These are phyloP conservation scores for Canis aureus DNA, from an alignment of 2,113 vertebrate genomes.

Conservation along the genomic window DNA sequence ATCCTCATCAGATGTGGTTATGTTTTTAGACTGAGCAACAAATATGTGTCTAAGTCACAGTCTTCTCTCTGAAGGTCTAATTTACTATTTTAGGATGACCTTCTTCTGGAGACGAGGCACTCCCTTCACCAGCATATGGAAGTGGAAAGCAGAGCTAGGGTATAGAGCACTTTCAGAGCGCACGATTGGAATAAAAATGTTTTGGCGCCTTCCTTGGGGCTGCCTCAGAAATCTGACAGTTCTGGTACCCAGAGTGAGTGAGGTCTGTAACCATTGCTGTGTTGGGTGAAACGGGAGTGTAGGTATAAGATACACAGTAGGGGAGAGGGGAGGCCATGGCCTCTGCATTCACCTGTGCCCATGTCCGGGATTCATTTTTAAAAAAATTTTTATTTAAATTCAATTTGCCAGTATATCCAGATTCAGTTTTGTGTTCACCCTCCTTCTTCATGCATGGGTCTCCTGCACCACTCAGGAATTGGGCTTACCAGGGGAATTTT, in stretches of 20 bases:
- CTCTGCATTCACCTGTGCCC: background rate
- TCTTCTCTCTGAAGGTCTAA: background rate
- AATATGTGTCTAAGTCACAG: background rate
- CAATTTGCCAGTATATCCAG: no score
- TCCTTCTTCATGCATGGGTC: background rate
- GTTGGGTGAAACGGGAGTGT: background rate
- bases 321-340: background rate
- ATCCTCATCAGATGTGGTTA: background rate
- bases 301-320: background rate
- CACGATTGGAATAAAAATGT: background rate
- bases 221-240: background rate
- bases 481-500: background rate
- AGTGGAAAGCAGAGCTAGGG: background rate
- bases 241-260: background rate
- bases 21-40: background rate
- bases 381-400: no score
- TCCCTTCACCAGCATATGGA: background rate
- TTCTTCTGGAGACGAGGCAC: background rate
- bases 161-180: background rate
- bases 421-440: background rate
- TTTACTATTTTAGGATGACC: background rate
- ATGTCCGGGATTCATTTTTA: background rate
- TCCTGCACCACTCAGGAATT: no score
- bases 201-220: background rate
- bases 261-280: background rate